phyloP scores from a whole-genome alignment of 1,140 invertebrate genomes.

The Philopotamus ludificatus region DNA sequence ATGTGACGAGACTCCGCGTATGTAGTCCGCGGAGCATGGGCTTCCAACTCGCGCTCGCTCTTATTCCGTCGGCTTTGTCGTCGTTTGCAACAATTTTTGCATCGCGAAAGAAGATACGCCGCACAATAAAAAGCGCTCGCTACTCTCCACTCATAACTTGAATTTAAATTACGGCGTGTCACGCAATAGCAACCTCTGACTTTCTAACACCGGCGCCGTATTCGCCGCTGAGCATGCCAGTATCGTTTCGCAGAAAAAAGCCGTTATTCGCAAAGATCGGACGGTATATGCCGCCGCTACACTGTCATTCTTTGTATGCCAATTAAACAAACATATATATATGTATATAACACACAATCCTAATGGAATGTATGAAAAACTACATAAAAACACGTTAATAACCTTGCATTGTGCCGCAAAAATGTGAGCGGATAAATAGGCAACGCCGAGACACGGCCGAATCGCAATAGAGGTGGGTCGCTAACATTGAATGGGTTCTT shows the following conservation, averaged over 20 bases:
- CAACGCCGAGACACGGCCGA: not conserved
- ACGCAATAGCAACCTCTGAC: conserved; percentile 1
- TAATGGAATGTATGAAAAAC: no score
- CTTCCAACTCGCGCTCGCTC: not conserved
- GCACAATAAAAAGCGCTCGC: no score
- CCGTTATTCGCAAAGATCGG: conserved; percentile 2
- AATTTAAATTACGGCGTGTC: not conserved
- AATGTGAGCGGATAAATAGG: not conserved
- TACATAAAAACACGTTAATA: not conserved
- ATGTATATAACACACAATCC: no score
- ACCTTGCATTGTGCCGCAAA: conserved; percentile 5
- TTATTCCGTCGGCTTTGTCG: not conserved
- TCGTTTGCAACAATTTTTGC: not conserved
- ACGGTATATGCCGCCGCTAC: no score
- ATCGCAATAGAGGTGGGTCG: not conserved
- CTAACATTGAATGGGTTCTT: not conserved
- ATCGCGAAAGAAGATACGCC: not conserved
- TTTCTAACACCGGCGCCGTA: not conserved
- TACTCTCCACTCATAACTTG: not conserved
- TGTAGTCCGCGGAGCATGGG: not conserved
- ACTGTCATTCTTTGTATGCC: not conserved
- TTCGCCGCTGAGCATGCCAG: not conserved
- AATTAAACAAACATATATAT: not conserved
- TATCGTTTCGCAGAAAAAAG: conserved; percentile 5
- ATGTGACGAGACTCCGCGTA: not conserved